Evolutionary conservation across 2,797 vertebrate species (phyloP), one percentile per base, ranked within the genome.

Genomic region (Sebastes diploproa): DNA sequence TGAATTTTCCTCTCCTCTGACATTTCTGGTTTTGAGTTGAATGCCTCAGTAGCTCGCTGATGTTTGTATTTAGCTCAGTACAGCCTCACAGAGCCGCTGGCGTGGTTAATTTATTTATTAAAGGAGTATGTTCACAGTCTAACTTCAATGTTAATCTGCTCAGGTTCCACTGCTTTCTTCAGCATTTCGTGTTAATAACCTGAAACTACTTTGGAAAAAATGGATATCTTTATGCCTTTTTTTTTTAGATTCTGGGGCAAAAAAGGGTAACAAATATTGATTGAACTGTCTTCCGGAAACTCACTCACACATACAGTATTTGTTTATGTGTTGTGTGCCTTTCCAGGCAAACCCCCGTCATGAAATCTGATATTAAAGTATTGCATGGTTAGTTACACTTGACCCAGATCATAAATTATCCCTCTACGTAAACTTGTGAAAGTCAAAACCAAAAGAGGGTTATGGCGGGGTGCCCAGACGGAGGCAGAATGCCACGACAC

Each of bases 351-450:
- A 52, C 42, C 70, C 27, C 27, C 18, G 46, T 63, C 38, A 29
- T 86, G 30, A 77, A 90, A 85, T 52, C n/a, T 61, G 78, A 89
- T 83, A 83, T 75, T 22, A 58, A 75, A 77, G 65, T 32, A 64
- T 46, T 64, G 58, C 54, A 77, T 61, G 59, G 61, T 25, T 67
- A 64, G 74, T 84, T 83, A 58, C 32, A 50, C 81, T 77, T 86
- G 79, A 86, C 34, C 80, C 50, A 65, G 29, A 81, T 85, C 54
- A 71, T 84, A 82, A 80, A 82, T 87, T 63, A 75, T 82, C 56
- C 71, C 50, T 77, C 23, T 55, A 38, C 2, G 76, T 71, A 66
- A 81, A 88, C 77, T 78, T 85, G 73, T 77, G 60, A 80, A 85
- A 90, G 72, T 90, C 46, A 62, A 72, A 84, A 86, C 16, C 75